Base-by-base conservation (phyloP, 2,888 invertebrate genomes). In the Mylabris sibirica region DNA sequence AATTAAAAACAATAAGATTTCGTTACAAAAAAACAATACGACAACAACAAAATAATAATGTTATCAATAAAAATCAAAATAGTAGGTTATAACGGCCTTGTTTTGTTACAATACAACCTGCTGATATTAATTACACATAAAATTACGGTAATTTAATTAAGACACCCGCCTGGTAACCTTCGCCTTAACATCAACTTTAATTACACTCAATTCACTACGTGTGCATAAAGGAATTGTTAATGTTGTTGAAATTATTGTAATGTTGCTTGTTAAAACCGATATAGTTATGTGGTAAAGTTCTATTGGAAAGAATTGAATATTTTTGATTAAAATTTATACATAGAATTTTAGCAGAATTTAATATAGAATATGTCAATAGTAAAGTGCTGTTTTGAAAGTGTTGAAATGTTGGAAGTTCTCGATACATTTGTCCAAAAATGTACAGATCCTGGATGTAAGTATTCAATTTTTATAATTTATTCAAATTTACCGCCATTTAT, bases 391-490 rank as follows among this genome's bases (percentile, higher is more conserved):
- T 93, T 94, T 83, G 93, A 94, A 81, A 88, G 90, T 64, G 88
- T 89, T 20, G 93, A 93, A 80, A 86, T 92, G 44, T 90, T 91
- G 17, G 93, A 93, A 83, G 89, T 93, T 81, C 85, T 94, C 72
- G 93, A 93, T 78, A 89, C 90, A 22, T 89, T 93, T 78, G 88
- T 91, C 57, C 91, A 92, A 85, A 94, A 93, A 86, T 94, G 94
- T 83, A 92, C 93, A 60, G 93, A 93, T 85, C 91, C 93, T 67
- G 90, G 92, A 80, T 94, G 93, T 94, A 87, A 93, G 94, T 93
- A 86, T 68, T 22, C 49, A 41, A 44, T 12, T 9, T 22, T 22
- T 20, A 3, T 11, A 11, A 22, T 6, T 22, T n/a, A 24, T 62
- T 62, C 20, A 63, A 44, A 38, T 17, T 35, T 61, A 53, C 63